Evolutionary conservation across 2,797 vertebrate species (phyloP), one percentile per base, ranked within the genome.

Genomic region (Podarcis lilfordi): DNA sequence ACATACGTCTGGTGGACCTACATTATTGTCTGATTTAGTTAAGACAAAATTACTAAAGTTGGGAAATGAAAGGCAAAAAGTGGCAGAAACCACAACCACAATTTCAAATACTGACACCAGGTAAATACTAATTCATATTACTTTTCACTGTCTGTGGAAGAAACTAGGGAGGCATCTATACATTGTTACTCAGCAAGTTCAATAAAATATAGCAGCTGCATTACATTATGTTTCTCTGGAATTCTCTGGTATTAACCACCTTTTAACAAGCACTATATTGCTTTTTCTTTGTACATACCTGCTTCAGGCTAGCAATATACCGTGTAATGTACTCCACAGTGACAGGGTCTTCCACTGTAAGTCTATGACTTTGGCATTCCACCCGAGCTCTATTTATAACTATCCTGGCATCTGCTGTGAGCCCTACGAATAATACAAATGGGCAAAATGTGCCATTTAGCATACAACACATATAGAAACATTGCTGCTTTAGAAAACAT

Each of bases 251-350:
- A 21, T 25, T 9, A 10, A 21, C 3, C 0, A 0, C 8, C 11
- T 0, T 1, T 2, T 4, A 17, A 32, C 40, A 21, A 79, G 23
- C 55, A 71, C 9, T 66, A 37, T 11, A 64, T 55, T 8, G 6
- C 55, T 78, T 40, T 8, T 0, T n/a, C 0, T 4, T 91, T 25
- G 50, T 74, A 10, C 84, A 0, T 92, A 98, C 98, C 97, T 98
- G 98, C 90, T 98, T 98, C 87, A 98, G 96, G 81, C 96, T 98
- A 86, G 98, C 97, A 0, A 98, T 98, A 92, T 97, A 98, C 43
- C 98, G 97, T 1, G 98, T 98, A 95, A 98, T 98, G 93, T 98
- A 98, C 91, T 98, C 98, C 93, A 98, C 97, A 0, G 98, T 98
- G 92, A 98, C 98, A 0, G 98, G 98, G 89, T 98, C 98, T 91